Evolutionary conservation across 2,113 vertebrate species (phyloP).

Genomic region (Noctilio leporinus): DNA sequence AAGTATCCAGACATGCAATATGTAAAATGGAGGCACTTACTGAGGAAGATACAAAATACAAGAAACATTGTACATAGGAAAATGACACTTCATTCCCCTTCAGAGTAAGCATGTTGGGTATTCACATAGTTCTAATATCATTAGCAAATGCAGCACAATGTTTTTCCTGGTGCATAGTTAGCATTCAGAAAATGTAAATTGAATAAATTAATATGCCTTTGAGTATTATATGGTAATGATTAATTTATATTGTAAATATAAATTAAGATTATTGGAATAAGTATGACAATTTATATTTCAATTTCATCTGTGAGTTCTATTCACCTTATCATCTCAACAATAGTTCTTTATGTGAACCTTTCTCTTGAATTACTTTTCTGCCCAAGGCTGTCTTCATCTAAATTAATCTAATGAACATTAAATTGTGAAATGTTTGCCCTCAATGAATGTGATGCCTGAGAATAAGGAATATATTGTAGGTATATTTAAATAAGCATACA

Average conservation of each 20-base stretch:
- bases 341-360: neutral
- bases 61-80: too few species aligned
- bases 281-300: neutral
- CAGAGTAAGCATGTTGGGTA: too few species aligned
- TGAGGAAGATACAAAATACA: too few species aligned
- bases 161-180: too few species aligned
- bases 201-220: neutral
- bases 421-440: neutral
- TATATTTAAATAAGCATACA: neutral
- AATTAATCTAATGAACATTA: neutral
- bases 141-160: too few species aligned
- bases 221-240: neutral
- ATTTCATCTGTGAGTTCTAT: neutral
- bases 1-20: too few species aligned
- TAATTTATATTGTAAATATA: neutral
- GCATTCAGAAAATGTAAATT: neutral
- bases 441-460: neutral
- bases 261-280: neutral
- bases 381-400: neutral
- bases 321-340: neutral
- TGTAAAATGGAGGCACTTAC: too few species aligned
- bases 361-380: neutral
- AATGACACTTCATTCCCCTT: too few species aligned
- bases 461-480: neutral
- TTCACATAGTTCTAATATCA: too few species aligned